Percentiles rank a stretch among this genome's conserved stretches.
Evolutionary conservation across 2,113 vertebrate genomes (phyloP).

Genomic region (Garra rufa): DNA sequence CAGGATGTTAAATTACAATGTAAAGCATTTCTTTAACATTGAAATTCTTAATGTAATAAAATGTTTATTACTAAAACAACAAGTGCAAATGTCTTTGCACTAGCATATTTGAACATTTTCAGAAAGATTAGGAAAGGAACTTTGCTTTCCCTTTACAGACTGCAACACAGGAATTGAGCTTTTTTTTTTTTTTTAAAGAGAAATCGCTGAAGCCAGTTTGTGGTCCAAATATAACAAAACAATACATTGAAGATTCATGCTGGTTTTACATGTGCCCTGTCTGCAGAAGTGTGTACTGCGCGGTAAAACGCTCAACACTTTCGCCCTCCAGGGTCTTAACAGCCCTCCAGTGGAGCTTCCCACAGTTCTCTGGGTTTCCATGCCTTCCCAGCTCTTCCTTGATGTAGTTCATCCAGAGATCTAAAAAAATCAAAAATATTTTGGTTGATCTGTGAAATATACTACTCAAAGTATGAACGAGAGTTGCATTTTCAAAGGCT

Average conservation of each 20-base stretch:
- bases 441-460: neutral
- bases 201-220: neutral
- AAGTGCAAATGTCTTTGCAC: neutral
- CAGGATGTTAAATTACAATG: neutral
- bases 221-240: neutral
- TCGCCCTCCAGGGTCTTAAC: conserved; percentile 88
- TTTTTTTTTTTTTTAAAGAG: neutral
- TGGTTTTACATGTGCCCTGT: conserved; percentile 79
- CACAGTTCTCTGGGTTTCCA: conserved; percentile 88
- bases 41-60: neutral
- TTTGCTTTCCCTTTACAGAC: neutral
- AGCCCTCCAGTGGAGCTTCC: conserved; percentile 93
- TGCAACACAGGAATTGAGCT: neutral
- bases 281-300: conserved; percentile 88
- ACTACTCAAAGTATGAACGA: neutral
- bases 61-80: conserved; percentile 34
- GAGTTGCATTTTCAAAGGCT: conserved; percentile 8
- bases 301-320: conserved; percentile 84
- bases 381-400: conserved; percentile 83
- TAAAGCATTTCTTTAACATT: neutral
- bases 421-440: conserved; percentile 70
- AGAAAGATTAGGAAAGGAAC: neutral
- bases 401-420: conserved; percentile 93
- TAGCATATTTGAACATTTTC: neutral
- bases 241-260: neutral